Conservation (phyloP, 2,888 invertebrate species). For the Hydrotaea cyrtoneurina region DNA sequence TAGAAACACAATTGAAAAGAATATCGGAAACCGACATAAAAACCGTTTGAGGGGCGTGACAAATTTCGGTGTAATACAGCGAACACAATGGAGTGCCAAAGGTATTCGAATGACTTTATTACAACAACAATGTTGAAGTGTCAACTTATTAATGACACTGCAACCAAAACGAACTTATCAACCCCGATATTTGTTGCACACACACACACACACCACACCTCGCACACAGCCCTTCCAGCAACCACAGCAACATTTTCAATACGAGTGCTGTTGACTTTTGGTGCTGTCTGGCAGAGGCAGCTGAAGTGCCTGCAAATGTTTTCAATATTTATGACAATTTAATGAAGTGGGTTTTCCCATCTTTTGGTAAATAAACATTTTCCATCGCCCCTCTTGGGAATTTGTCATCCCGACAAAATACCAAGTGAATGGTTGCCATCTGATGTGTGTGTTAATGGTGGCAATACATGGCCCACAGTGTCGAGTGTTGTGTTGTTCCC, state of each 20-base stretch:
- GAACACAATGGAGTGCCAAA: not conserved
- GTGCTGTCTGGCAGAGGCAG: slow-evolving; percentile 50
- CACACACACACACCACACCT: not conserved
- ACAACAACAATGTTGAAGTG: slow-evolving; percentile 59
- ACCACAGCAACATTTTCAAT: slow-evolving; percentile 19
- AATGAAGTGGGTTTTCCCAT: slow-evolving; percentile 58
- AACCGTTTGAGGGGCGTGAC: slow-evolving; percentile 76
- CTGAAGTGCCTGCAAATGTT: slow-evolving; percentile 63
- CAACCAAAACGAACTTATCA: slow-evolving; percentile 42
- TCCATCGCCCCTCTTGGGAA: slow-evolving; percentile 44
- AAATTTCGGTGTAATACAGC: slow-evolving; percentile 70
- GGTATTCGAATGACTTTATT: slow-evolving; percentile 57
- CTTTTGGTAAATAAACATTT: not conserved
- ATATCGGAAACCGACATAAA: slow-evolving; percentile 23
- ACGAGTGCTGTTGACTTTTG: not conserved
- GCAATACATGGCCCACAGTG: slow-evolving; percentile 14
- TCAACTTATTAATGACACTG: slow-evolving; percentile 64
- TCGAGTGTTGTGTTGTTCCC: not conserved
- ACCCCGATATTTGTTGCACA: slow-evolving; percentile 54
- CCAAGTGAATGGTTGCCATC: slow-evolving; percentile 39
- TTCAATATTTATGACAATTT: slow-evolving; percentile 68
- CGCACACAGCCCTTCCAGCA: not conserved
- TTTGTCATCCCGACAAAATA: slow-evolving; percentile 46
- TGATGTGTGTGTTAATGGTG: slow-evolving; percentile 44
- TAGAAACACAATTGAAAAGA: not conserved